phyloP scores from a whole-genome alignment of 2,888 invertebrate species.

The Celastrina argiolus region DNA sequence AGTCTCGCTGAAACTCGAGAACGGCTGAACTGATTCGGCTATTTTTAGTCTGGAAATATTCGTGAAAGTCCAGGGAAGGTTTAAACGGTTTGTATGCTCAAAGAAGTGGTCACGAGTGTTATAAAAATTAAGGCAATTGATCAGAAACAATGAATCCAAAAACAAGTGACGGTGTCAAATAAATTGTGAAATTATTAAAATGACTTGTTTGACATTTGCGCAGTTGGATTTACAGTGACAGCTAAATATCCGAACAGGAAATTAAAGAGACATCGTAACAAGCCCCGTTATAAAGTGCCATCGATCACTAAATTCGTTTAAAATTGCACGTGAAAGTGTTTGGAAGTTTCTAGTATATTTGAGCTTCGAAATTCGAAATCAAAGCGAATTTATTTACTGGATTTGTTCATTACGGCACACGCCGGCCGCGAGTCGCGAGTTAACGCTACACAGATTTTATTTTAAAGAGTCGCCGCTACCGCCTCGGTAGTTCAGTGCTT shows the following conservation, averaged over 20 bases:
- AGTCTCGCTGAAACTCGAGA: too few species aligned
- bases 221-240: slow-evolving; percentile 50
- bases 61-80: too few species aligned
- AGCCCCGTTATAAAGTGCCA: slow-evolving; percentile 63
- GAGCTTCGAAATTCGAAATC: background rate
- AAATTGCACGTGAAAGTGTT: slow-evolving; percentile 22
- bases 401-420: background rate
- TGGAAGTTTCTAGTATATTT: background rate
- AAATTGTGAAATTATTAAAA: slow-evolving; percentile 13
- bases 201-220: slow-evolving; percentile 12
- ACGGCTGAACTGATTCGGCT: too few species aligned
- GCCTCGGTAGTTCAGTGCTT: too few species aligned
- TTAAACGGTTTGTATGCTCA: too few species aligned
- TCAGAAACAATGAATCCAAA: background rate
- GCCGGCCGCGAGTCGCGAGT: background rate
- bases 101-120: too few species aligned
- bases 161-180: background rate
- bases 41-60: too few species aligned
- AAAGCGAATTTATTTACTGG: too few species aligned
- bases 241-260: slow-evolving; percentile 64
- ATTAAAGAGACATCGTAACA: slow-evolving; percentile 64
- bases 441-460: background rate
- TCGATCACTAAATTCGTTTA: slow-evolving; percentile 52
- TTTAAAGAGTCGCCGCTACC: background rate
- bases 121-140: too few species aligned